These are phyloP conservation scores for Drosophila miranda DNA, from an alignment of 1,140 invertebrate species.

Conservation along the genomic window DNA sequence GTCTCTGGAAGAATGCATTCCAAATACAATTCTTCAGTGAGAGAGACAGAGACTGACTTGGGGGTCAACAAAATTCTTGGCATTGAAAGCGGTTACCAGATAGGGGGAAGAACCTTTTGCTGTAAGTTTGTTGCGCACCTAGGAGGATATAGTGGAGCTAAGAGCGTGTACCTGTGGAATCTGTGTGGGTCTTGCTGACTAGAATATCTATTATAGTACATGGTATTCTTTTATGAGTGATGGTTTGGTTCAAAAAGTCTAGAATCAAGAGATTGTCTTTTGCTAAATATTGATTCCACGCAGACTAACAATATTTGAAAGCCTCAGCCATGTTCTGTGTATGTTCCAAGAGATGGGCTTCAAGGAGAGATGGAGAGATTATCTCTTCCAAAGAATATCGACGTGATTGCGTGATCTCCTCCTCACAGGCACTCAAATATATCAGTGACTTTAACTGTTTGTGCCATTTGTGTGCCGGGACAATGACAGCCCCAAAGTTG, in stretches of 20 bases:
- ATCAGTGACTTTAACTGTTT: conserved; percentile 60
- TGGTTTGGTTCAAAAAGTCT: too few species aligned
- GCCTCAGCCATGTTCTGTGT: too few species aligned
- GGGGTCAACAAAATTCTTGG: conserved; percentile 30
- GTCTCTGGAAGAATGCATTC: conserved; percentile 51
- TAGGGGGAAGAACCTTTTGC: conserved; percentile 14
- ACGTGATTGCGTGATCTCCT: conserved; percentile 39
- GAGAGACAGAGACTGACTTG: conserved; percentile 19
- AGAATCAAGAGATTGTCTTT: too few species aligned
- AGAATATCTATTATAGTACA: too few species aligned
- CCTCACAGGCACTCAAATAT: conserved; percentile 41
- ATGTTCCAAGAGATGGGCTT: neutral
- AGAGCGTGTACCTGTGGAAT: too few species aligned
- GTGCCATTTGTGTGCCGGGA: conserved; percentile 63
- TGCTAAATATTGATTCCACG: too few species aligned
- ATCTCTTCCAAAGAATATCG: conserved; percentile 8
- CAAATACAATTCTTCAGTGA: conserved; percentile 45
- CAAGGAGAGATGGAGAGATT: neutral
- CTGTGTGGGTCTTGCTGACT: too few species aligned
- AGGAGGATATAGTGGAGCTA: neutral
- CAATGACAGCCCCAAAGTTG: conserved; percentile 61
- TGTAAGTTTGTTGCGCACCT: neutral
- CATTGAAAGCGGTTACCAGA: conserved; percentile 20
- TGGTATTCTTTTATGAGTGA: too few species aligned
- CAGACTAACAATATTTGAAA: too few species aligned